These are phyloP conservation scores for Carterocephalus palaemon DNA, from an alignment of 2,888 invertebrate genomes.

Conservation along the genomic window DNA sequence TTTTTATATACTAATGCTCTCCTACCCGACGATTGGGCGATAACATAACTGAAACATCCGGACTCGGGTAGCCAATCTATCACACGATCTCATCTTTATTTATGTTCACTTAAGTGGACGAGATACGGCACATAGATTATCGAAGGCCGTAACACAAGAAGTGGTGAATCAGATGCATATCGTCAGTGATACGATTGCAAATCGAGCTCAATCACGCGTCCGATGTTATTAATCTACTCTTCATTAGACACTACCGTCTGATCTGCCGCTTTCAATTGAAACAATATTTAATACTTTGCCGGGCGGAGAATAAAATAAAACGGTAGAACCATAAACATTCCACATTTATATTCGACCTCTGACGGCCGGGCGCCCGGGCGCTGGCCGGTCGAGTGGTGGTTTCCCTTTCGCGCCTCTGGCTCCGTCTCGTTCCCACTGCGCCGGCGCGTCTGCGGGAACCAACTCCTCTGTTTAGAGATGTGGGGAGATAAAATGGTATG, in stretches of 20 bases:
- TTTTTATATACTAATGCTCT: no score
- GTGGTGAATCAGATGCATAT: slow-evolving; percentile 36
- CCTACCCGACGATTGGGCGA: neutral
- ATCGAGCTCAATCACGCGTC: slow-evolving; percentile 65
- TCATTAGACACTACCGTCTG: slow-evolving; percentile 69
- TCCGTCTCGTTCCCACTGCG: slow-evolving; percentile 62
- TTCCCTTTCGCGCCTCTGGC: slow-evolving; percentile 43
- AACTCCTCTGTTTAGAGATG: slow-evolving; percentile 59
- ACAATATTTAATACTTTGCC: slow-evolving; percentile 76
- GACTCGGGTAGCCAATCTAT: slow-evolving; percentile 11
- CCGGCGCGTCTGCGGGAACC: slow-evolving; percentile 68
- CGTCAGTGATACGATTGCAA: slow-evolving; percentile 52
- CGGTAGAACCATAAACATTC: slow-evolving; percentile 79
- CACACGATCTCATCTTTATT: slow-evolving; percentile 30
- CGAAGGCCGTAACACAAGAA: slow-evolving; percentile 57
- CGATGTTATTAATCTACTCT: slow-evolving; percentile 64
- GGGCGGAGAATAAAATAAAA: slow-evolving; percentile 75
- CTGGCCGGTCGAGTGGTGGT: slow-evolving; percentile 50
- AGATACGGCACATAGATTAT: slow-evolving; percentile 38
- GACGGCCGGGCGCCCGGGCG: slow-evolving; percentile 59
- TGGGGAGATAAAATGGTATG: slow-evolving; percentile 71
- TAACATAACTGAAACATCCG: slow-evolving; percentile 1
- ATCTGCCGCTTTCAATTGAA: slow-evolving; percentile 77
- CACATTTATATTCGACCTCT: slow-evolving; percentile 78
- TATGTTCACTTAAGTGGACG: slow-evolving; percentile 29